phyloP scores from a whole-genome alignment of 2,888 invertebrate species.

The Tenthredo amoena region DNA sequence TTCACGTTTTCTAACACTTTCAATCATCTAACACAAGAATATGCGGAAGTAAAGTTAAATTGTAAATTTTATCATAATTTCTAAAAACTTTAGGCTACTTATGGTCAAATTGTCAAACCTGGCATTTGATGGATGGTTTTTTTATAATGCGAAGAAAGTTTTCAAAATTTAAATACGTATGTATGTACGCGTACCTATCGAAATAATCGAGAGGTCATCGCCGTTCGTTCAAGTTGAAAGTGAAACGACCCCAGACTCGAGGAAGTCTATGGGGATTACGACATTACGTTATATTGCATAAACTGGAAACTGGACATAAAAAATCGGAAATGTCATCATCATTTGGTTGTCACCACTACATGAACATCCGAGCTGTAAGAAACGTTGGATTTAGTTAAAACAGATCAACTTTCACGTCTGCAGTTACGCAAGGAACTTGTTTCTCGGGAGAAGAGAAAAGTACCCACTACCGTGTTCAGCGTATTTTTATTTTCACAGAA shows the following conservation, averaged over 20 bases:
- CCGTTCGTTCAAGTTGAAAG: constrained; percentile 26
- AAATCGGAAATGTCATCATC: constrained; percentile 47
- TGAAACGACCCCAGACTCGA: background rate
- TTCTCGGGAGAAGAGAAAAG: constrained; percentile 60
- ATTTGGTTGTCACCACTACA: background rate
- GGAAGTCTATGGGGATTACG: background rate
- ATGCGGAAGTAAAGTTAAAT: background rate
- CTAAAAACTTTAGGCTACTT: background rate
- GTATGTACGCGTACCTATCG: background rate
- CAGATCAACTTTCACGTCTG: constrained; percentile 66
- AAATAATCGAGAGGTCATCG: constrained; percentile 1
- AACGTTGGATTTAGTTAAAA: constrained; percentile 57
- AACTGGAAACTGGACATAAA: background rate
- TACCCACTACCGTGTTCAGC: constrained; percentile 42
- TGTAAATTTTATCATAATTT: background rate
- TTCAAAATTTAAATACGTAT: background rate
- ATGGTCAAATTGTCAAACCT: background rate
- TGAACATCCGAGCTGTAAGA: constrained; percentile 13
- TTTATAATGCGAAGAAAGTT: constrained; percentile 1
- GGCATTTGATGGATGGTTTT: background rate
- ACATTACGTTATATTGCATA: constrained; percentile 20
- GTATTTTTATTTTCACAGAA: constrained; percentile 55
- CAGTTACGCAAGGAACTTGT: constrained; percentile 73
- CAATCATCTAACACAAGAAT: background rate
- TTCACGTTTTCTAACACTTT: background rate